Conservation (phyloP, 2,888 invertebrate genomes). For the Masnerella sp. region DNA sequence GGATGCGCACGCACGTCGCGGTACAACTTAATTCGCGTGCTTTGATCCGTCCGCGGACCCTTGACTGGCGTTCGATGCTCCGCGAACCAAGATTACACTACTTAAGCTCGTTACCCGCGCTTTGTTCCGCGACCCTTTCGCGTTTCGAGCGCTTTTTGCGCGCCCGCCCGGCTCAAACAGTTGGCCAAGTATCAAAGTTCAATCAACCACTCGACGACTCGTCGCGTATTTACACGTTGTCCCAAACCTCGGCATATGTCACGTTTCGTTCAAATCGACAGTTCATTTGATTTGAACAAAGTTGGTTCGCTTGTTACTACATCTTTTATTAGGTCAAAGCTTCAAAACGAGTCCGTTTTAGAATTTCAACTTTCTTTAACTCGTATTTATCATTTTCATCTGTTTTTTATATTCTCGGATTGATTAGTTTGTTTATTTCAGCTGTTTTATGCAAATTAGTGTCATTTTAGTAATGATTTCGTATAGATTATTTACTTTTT, state of each 20-base stretch:
- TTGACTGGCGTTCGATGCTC: conserved; percentile 50
- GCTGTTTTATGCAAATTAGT: no score
- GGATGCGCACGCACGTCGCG: conserved; percentile 13
- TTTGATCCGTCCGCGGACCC: conserved; percentile 49
- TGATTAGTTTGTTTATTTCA: no score
- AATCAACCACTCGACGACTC: conserved; percentile 36
- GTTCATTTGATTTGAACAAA: background rate
- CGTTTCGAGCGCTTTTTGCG: conserved; percentile 45
- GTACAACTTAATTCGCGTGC: conserved; percentile 40
- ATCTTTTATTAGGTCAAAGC: no score
- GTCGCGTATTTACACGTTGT: conserved; percentile 26
- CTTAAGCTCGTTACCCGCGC: conserved; percentile 50
- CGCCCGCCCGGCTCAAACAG: conserved; percentile 35
- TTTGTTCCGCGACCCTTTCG: conserved; percentile 54
- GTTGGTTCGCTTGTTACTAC: no score
- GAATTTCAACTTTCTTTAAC: no score
- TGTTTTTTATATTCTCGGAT: no score
- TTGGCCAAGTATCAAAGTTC: conserved; percentile 55
- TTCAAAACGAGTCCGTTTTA: no score
- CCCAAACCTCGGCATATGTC: background rate
- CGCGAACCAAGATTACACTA: conserved; percentile 46
- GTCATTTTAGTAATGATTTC: no score
- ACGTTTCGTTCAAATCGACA: background rate
- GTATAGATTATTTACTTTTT: no score
- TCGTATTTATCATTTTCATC: no score